Base-by-base conservation (phyloP, 2,888 invertebrate species). In the Pedicia rivosa region DNA sequence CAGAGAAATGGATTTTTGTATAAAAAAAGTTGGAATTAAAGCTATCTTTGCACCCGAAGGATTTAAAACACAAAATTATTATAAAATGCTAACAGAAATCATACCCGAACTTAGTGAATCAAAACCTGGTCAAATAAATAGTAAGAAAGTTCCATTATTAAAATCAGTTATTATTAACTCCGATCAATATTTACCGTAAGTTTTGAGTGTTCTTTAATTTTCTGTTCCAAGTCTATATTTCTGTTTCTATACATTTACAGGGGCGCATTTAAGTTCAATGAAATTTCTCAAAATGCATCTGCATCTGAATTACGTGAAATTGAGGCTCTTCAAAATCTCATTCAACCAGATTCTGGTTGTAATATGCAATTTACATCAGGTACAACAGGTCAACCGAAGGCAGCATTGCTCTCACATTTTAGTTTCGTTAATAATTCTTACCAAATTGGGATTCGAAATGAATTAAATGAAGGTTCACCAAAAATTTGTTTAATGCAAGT, bases 351-450 rank as follows among this genome's bases (percentile, higher is more conserved):
- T 52, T 69, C 70, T 29, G 67, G 74, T 1, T 74, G 72, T 47
- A 83, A 80, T 52, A 76, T 91, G 45, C 74, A 84, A 52, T 87
- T 86, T 51, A 86, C 87, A 2, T 88, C 87, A 2, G 84, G 83
- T 13, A 83, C 83, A 2, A 84, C 88, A 0, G 70, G 70, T 2
- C 50, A 60, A 26, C 82, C 88, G 1, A 90, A 90, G 57, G 88
- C 80, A 2, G 71, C 78, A 0, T 53, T 72, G 0, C 48, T 82
- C 1, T 70, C 73, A 3, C 87, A 91, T 52, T 72, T 73, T 49
- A 71, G 70, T 42, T 63, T 81, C 13, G 64, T 83, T 3, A 90
- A 91, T 56, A 88, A 88, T 55, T 68, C 76, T 5, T 70, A 68
- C 48, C 68, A 70, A 47, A 62, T 74, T 37, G n/a, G n/a, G n/a